These are phyloP conservation scores for Gonatopus flavifemur DNA, from an alignment of 1,140 invertebrate genomes.

Conservation along the genomic window DNA sequence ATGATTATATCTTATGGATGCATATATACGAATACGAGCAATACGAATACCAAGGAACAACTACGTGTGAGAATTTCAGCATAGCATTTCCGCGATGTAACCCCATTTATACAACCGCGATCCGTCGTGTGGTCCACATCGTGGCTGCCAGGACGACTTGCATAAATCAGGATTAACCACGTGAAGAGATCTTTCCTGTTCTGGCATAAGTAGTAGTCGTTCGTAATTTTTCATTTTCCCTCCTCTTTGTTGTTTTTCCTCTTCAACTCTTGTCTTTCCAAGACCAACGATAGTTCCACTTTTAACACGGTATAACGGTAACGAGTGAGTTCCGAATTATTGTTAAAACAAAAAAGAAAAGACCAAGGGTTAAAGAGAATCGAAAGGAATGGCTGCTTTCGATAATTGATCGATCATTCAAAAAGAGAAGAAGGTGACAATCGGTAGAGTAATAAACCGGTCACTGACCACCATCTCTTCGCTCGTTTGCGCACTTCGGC, in stretches of 20 bases:
- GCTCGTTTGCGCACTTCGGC: slow-evolving; percentile 28
- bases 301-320: neutral
- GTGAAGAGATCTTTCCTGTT: slow-evolving; percentile 14
- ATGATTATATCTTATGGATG: too few relatives aligned
- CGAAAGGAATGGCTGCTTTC: too few relatives aligned
- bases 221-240: slow-evolving; percentile 29
- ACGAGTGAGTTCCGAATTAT: neutral
- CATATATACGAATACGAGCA: too few relatives aligned
- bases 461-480: slow-evolving; percentile 41
- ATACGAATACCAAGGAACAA: too few relatives aligned
- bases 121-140: slow-evolving; percentile 10
- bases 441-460: slow-evolving; percentile 33
- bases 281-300: neutral
- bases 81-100: too few relatives aligned
- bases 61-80: too few relatives aligned
- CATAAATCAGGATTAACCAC: slow-evolving; percentile 28
- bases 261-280: too few relatives aligned
- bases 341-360: too few relatives aligned
- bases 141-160: slow-evolving; percentile 7
- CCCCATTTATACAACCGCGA: slow-evolving; percentile 26
- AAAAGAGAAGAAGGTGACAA: too few relatives aligned
- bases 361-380: too few relatives aligned
- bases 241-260: too few relatives aligned
- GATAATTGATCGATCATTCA: too few relatives aligned
- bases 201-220: neutral